Percentiles rank a stretch among this genome's conserved stretches.
phyloP scores from a whole-genome alignment of 2,888 invertebrate genomes.

The Machimus atricapillus region DNA sequence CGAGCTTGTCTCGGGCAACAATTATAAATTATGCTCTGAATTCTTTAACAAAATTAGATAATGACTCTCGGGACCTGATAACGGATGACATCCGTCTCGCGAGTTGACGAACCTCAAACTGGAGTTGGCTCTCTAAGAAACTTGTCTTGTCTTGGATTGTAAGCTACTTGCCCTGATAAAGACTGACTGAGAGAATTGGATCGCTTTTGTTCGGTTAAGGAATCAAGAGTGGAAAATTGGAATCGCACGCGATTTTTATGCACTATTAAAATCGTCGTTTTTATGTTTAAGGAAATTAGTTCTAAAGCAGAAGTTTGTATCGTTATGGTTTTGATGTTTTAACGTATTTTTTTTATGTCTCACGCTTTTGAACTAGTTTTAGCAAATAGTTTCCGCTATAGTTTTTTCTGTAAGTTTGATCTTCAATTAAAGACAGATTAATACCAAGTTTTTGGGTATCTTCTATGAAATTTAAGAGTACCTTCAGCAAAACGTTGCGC shows the following conservation, averaged over 20 bases:
- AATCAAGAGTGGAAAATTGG: neutral
- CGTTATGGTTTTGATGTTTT: neutral
- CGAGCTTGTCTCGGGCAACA: neutral
- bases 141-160: neutral
- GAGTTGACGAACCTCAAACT: neutral
- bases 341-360: neutral
- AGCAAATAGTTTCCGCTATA: neutral
- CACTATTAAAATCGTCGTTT: neutral
- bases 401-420: neutral
- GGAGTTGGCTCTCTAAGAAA: neutral
- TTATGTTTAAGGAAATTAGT: neutral
- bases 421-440: neutral
- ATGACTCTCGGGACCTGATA: constrained; percentile 5
- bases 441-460: neutral
- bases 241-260: neutral
- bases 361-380: neutral
- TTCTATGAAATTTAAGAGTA: neutral
- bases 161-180: neutral
- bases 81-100: neutral
- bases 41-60: constrained; percentile 16
- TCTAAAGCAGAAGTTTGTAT: neutral
- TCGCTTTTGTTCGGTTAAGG: neutral
- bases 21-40: constrained; percentile 16
- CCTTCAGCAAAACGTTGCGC: neutral
- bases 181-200: neutral